Percentiles rank a stretch among this genome's conserved stretches.
phyloP scores from a whole-genome alignment of 2,888 invertebrate species.

The Mactromeris polynyma region DNA sequence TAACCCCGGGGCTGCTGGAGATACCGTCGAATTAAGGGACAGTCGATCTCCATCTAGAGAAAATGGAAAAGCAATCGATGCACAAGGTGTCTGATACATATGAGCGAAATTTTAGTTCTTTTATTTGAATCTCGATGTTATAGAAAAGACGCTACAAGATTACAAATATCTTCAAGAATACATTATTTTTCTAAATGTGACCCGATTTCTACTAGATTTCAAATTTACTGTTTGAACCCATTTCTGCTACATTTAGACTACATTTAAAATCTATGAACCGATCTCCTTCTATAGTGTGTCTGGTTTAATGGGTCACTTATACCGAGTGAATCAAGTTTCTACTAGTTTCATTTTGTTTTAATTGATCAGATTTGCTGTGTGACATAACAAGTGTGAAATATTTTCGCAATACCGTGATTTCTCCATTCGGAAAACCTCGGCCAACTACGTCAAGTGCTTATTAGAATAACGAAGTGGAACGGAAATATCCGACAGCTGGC shows the following conservation, averaged over 20 bases:
- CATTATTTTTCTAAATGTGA: not conserved
- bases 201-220: no score
- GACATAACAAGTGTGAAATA: not conserved
- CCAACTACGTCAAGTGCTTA: no score
- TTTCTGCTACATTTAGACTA: no score
- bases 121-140: no score
- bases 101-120: not conserved
- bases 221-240: no score
- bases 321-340: not conserved
- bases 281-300: no score
- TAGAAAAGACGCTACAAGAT: no score
- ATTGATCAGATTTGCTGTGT: not conserved
- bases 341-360: not conserved
- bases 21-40: slow-evolving; percentile 41
- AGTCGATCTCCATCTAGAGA: slow-evolving; percentile 33
- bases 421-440: no score
- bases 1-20: slow-evolving; percentile 16
- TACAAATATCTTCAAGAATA: not conserved
- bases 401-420: not conserved
- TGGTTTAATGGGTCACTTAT: no score
- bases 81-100: not conserved
- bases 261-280: no score
- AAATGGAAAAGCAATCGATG: slow-evolving; percentile 23
- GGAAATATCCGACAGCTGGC: no score
- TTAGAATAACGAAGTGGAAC: no score